Base-by-base conservation (phyloP, 2,113 vertebrate species). In the Cynocephalus volans region DNA sequence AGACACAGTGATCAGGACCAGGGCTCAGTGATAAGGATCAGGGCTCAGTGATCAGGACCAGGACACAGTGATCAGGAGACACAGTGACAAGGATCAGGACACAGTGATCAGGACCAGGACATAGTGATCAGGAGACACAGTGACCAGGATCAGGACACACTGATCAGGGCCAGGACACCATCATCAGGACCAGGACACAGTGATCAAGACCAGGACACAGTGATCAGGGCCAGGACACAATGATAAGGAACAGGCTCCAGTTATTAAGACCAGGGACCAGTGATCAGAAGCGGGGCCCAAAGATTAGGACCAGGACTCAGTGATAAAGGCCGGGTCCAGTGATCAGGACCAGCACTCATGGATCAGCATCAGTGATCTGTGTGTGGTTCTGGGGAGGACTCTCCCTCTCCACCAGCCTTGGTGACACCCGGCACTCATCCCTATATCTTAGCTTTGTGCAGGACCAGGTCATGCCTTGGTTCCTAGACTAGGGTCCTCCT, bases 301-400 rank as follows among this genome's bases (percentile, higher is more conserved):
- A 6, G 8, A 8, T 1, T 6, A 69, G 36, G 6, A 50, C n/a
- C 9, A 93, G 18, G 21, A 0, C 33, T 0, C 3, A 87, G 65
- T 56, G 7, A 14, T 4, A 0, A 67, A 4, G 17, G 3, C 17
- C 24, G 58, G 18, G 0, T 54, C 0, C 1, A 41, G 14, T 52
- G 45, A 19, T 1, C 6, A 19, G 7, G n/a, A 33, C 3, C 56
- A 23, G 36, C 1, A 0, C 0, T 0, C 54, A 69, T 50, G 3
- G 26, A 58, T 0, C 1, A 33, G 3, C 6, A 1, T 31, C 1
- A 26, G 36, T 5, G 2, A 48, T 6, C 36, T 70, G 50, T 28
- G 1, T 11, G 6, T 11, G 6, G 15, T 23, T 81, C 26, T 28
- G 23, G 41, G 33, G 58, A 23, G 14, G 24, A 2, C 6, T 36